phyloP scores from a whole-genome alignment of 1,140 invertebrate species.

The Hydropsyche tenuis region DNA sequence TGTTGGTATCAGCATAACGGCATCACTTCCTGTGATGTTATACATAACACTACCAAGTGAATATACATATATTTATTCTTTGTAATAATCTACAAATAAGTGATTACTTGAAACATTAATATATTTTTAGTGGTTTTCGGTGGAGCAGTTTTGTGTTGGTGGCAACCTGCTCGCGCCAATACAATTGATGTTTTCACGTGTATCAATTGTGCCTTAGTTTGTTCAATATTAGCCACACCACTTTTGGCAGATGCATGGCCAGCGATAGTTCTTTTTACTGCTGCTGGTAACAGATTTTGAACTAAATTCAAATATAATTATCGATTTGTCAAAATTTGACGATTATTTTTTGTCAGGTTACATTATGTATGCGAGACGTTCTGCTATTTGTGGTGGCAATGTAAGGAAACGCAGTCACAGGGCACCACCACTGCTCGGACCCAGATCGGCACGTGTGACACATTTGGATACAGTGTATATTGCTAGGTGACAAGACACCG shows the following conservation, averaged over 20 bases:
- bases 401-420: slow-evolving; percentile 52
- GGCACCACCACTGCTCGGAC: slow-evolving; percentile 52
- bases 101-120: too few relatives aligned
- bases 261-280: slow-evolving; percentile 60
- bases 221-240: slow-evolving; percentile 57
- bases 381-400: slow-evolving; percentile 59
- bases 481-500: slow-evolving; percentile 62
- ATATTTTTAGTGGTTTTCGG: slow-evolving; percentile 56
- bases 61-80: neutral
- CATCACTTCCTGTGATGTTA: slow-evolving; percentile 38
- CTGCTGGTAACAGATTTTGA: slow-evolving; percentile 54
- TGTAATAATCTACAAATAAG: too few relatives aligned
- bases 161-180: slow-evolving; percentile 57
- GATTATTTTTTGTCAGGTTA: slow-evolving; percentile 53
- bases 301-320: neutral
- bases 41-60: slow-evolving; percentile 41
- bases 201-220: slow-evolving; percentile 45
- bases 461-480: slow-evolving; percentile 62
- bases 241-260: slow-evolving; percentile 61
- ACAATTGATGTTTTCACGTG: slow-evolving; percentile 15
- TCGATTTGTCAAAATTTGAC: neutral
- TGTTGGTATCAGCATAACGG: slow-evolving; percentile 54
- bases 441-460: slow-evolving; percentile 53
- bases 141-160: slow-evolving; percentile 55
- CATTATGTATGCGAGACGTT: slow-evolving; percentile 60